phyloP scores from a whole-genome alignment of 2,888 invertebrate genomes.

The Campaea margaritaria region DNA sequence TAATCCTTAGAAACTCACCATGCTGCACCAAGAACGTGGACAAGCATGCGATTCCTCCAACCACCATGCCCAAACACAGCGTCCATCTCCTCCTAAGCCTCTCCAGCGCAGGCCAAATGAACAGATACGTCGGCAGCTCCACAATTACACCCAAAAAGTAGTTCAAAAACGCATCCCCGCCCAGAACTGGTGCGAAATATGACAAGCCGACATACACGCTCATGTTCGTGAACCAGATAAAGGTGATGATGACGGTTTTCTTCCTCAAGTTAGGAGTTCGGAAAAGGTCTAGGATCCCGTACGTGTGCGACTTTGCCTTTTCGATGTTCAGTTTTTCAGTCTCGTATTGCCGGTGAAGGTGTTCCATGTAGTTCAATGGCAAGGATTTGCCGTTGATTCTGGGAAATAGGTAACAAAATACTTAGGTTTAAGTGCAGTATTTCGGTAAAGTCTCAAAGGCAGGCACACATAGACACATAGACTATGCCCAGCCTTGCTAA shows the following conservation, averaged over 20 bases:
- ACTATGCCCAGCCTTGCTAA: too few relatives aligned
- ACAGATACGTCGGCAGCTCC: conserved; percentile 92
- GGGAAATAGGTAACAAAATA: conserved; percentile 33
- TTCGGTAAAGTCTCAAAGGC: too few relatives aligned
- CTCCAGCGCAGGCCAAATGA: conserved; percentile 92
- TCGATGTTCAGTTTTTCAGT: conserved; percentile 76
- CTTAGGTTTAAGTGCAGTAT: too few relatives aligned
- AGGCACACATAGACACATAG: too few relatives aligned
- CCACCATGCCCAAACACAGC: conserved; percentile 91
- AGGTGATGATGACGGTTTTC: conserved; percentile 92
- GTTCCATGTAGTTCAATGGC: conserved; percentile 88
- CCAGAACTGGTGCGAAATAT: conserved; percentile 92
- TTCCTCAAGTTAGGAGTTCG: conserved; percentile 90
- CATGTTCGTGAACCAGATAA: conserved; percentile 95
- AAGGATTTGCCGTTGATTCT: conserved; percentile 89
- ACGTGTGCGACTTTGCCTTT: conserved; percentile 76
- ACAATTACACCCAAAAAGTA: conserved; percentile 93
- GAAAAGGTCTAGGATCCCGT: conserved; percentile 90
- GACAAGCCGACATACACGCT: conserved; percentile 93
- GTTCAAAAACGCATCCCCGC: conserved; percentile 93
- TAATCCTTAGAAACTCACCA: conserved; percentile 64
- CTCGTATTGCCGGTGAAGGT: conserved; percentile 85
- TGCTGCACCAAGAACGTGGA: conserved; percentile 90
- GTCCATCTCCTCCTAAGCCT: conserved; percentile 91
- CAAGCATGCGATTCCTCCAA: conserved; percentile 92